These are phyloP conservation scores for Lasioglossum albipes DNA, from an alignment of 1,140 invertebrate species.

Conservation along the genomic window DNA sequence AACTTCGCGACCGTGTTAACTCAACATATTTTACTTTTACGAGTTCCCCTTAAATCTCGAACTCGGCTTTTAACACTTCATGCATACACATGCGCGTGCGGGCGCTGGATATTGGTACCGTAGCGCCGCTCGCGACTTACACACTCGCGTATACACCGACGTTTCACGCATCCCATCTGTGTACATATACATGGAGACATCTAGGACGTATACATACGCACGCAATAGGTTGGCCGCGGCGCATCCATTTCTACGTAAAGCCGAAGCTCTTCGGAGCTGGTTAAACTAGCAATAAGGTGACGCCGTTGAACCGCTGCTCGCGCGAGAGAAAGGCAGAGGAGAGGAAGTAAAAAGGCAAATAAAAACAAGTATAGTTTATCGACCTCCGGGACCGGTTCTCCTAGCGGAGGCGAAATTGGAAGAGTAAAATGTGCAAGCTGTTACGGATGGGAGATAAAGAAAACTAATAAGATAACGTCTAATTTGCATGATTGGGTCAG, in stretches of 20 bases:
- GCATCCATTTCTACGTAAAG: background rate
- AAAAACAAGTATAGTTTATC: slow-evolving; percentile 53
- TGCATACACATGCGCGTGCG: background rate
- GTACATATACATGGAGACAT: background rate
- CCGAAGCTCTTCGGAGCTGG: slow-evolving; percentile 17
- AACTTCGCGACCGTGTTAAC: no score
- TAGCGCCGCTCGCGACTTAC: no score
- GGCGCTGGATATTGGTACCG: background rate
- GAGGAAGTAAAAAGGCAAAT: slow-evolving; percentile 38
- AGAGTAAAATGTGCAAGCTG: slow-evolving; percentile 53
- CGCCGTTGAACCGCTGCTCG: slow-evolving; percentile 9
- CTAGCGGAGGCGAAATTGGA: slow-evolving; percentile 27
- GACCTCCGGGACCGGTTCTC: slow-evolving; percentile 37
- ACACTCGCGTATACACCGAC: background rate
- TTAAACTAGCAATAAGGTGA: slow-evolving; percentile 49
- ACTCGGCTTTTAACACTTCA: no score
- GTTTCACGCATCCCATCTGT: no score
- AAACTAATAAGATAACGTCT: slow-evolving; percentile 51
- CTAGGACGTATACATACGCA: no score
- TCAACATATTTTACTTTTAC: no score
- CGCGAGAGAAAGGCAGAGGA: background rate
- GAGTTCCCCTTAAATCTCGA: no score
- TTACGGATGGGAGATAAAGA: slow-evolving; percentile 48
- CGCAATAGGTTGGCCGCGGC: no score
- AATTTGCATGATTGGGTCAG: slow-evolving; percentile 49